A percentile compares a stretch with the other conserved stretches of the same genome.
phyloP scores from a whole-genome alignment of 1,140 invertebrate genomes.

The Propsilocerus akamusi region DNA sequence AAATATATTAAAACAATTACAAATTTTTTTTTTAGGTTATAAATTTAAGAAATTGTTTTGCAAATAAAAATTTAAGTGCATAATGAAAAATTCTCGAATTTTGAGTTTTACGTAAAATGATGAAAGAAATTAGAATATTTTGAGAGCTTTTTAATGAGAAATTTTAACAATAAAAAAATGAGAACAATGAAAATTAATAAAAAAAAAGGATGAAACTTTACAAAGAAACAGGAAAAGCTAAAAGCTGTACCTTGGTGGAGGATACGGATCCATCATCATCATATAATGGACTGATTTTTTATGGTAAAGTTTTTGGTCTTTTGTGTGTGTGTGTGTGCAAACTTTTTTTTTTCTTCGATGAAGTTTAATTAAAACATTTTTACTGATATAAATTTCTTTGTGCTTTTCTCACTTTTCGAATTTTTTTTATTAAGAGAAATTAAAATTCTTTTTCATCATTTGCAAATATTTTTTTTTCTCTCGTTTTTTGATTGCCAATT shows the following conservation, averaged over 20 bases:
- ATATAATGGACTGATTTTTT: constrained; percentile 3
- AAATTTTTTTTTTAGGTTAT: no score
- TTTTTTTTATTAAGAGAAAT: background rate
- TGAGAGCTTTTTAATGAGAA: no score
- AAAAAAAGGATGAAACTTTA: background rate
- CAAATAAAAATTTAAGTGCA: background rate
- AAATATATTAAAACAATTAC: no score
- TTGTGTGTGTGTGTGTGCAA: background rate
- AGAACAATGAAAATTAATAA: background rate
- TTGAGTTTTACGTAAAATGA: background rate
- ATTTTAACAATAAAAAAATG: background rate
- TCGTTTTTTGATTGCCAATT: no score
- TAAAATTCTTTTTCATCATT: no score
- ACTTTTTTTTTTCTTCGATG: background rate
- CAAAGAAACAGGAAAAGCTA: background rate
- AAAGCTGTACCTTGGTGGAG: background rate
- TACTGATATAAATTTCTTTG: background rate
- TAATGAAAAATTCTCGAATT: background rate
- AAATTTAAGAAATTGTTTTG: no score
- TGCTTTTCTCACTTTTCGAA: background rate
- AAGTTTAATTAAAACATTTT: background rate
- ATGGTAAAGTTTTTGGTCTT: background rate
- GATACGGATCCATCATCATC: constrained; percentile 2
- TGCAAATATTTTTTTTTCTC: no score
- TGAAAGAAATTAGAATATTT: background rate